A percentile compares a stretch with the other conserved stretches of the same genome.
Evolutionary conservation across 2,888 invertebrate genomes (phyloP).

Genomic region (Dasypogon diadema): DNA sequence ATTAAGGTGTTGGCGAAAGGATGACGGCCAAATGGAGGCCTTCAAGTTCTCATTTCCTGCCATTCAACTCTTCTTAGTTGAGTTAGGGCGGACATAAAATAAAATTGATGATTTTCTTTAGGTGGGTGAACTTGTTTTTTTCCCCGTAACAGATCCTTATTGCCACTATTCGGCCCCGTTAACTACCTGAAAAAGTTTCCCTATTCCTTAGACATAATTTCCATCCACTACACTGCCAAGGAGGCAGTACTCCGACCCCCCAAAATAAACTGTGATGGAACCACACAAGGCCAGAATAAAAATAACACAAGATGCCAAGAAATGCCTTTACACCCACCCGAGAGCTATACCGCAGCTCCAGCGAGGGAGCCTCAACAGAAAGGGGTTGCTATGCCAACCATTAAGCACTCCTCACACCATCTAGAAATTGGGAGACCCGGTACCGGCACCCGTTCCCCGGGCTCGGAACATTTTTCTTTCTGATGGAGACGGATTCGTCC

Average conservation of each 20-base stretch:
- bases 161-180: conserved; percentile 14
- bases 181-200: conserved; percentile 40
- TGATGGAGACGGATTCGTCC: conserved; percentile 24
- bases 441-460: not conserved
- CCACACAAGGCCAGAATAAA: conserved; percentile 48
- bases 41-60: conserved; percentile 29
- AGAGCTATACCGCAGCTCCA: conserved; percentile 9
- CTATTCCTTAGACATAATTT: conserved; percentile 44
- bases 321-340: conserved; percentile 44
- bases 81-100: not conserved
- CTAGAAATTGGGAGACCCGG: conserved; percentile 10
- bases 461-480: conserved; percentile 15
- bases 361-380: conserved; percentile 8
- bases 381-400: conserved; percentile 29
- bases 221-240: conserved; percentile 6
- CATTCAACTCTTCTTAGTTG: not conserved
- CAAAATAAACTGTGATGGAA: conserved; percentile 38
- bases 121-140: not conserved
- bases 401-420: not conserved
- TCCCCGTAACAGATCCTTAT: conserved; percentile 20
- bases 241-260: not conserved
- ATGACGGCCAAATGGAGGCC: conserved; percentile 3
- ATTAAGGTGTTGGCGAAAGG: conserved; percentile 26
- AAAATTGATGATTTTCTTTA: conserved; percentile 24
- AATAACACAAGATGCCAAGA: conserved; percentile 43